Evolutionary conservation across 2,888 invertebrate species (phyloP).

Genomic region (Xestia xanthographa): DNA sequence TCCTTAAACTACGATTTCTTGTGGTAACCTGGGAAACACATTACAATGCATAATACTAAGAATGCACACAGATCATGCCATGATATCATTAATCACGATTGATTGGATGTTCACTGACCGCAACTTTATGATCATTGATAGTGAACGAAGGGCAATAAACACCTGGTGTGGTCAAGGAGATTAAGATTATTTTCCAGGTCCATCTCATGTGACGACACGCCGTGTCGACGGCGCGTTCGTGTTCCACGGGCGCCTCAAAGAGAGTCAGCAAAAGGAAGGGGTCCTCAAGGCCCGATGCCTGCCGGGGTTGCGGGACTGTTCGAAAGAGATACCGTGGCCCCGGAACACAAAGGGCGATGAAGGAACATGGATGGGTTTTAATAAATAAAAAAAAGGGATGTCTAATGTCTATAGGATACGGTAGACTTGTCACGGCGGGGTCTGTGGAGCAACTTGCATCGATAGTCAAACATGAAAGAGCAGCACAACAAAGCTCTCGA

Average conservation of each 20-base stretch:
- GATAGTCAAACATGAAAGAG: too few species aligned
- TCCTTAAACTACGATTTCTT: background rate
- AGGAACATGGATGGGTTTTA: too few species aligned
- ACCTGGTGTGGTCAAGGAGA: background rate
- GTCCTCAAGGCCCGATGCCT: too few species aligned
- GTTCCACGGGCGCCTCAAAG: too few species aligned
- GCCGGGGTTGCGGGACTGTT: too few species aligned
- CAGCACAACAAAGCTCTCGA: too few species aligned
- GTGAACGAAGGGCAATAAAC: background rate
- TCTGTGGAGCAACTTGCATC: background rate
- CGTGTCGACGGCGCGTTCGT: too few species aligned
- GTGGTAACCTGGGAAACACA: constrained; percentile 13
- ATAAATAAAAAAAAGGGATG: too few species aligned
- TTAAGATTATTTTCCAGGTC: background rate
- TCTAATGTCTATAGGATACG: background rate
- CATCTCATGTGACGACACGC: too few species aligned
- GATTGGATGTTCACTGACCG: constrained; percentile 16
- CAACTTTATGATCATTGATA: constrained; percentile 18
- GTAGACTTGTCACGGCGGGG: background rate
- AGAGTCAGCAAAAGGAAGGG: too few species aligned
- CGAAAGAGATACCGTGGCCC: too few species aligned
- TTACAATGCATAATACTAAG: constrained; percentile 26
- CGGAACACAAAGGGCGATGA: too few species aligned
- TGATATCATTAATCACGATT: constrained; percentile 24
- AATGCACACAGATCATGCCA: background rate